Evolutionary conservation across 1,140 invertebrate genomes (phyloP), one percentile per base, ranked within the genome.

Genomic region (Drosophila subpulchrella): DNA sequence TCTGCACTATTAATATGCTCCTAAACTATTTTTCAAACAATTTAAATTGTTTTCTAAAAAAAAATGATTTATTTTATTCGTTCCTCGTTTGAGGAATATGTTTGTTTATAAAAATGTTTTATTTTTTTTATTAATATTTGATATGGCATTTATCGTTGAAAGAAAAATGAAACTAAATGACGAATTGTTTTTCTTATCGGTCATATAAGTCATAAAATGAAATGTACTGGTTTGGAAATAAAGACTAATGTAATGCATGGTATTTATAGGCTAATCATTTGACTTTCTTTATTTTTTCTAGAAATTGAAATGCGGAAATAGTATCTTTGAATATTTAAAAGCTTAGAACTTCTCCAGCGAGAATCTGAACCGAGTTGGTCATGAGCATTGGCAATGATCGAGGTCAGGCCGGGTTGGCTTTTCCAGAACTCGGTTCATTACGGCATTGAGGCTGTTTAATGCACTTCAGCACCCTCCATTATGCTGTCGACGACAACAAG

Each of bases 361-460:
- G 15, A 30, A 47, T 3, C 34, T 11, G 11, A 38, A 27, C 15
- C 32, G 46, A 27, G 17, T 48, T 57, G 13, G 27, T 20, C 20
- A 15, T 27, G 20, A 30, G 8, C 17, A 8, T 32, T 36, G 59
- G 47, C 38, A 20, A 36, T 36, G 12, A 51, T 36, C 20, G 32
- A 67, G 62, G 20, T 36, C 17, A 42, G 38, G 10, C 47, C 4
- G 46, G 46, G 46, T 44, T 48, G n/a, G 10, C 30, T n/a, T 12
- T 65, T 65, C n/a, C 56, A 65, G 61, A 65, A 46, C 56, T 60
- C 32, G 30, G n/a, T 63, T 50, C 61, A 41, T 51, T 50, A 11
- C 48, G 80, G 47, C 60, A 71, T 71, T 78, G 65, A 66, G 20
- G 44, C 39, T 60, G 62, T 74, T 74, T 75, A 75, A 58, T 79